Conservation (phyloP, 1,140 invertebrate species). For the Achatina immaculata region DNA sequence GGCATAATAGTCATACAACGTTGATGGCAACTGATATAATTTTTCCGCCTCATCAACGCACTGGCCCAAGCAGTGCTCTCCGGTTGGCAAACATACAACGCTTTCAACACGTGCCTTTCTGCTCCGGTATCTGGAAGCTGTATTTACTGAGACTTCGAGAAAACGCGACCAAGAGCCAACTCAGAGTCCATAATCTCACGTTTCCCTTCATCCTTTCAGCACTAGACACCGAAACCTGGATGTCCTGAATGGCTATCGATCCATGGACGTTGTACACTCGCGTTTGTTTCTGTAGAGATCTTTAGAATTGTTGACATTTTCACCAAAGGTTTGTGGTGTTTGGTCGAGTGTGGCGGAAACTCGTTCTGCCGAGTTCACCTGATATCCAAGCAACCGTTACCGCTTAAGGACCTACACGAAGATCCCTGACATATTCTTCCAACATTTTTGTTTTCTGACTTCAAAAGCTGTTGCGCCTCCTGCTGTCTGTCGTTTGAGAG, state of each 20-base stretch:
- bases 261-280: neutral
- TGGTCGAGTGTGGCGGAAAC: neutral
- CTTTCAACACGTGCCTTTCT: no score
- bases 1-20: no score
- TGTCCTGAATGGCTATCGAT: neutral
- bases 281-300: neutral
- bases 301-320: conserved; percentile 5
- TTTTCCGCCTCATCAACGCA: no score
- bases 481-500: neutral
- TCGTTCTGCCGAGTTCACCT: neutral
- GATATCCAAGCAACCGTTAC: neutral
- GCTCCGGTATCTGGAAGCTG: no score
- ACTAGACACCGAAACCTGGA: neutral
- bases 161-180: neutral
- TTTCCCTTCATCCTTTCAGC: neutral
- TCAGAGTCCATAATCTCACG: neutral
- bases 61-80: no score
- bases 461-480: neutral
- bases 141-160: neutral
- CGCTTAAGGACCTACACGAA: neutral
- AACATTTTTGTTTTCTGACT: neutral
- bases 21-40: no score
- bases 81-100: no score
- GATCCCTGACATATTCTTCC: neutral
- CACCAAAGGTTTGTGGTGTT: neutral